These are phyloP conservation scores for Mungos mungo DNA, from an alignment of 2,113 vertebrate species.

Conservation along the genomic window DNA sequence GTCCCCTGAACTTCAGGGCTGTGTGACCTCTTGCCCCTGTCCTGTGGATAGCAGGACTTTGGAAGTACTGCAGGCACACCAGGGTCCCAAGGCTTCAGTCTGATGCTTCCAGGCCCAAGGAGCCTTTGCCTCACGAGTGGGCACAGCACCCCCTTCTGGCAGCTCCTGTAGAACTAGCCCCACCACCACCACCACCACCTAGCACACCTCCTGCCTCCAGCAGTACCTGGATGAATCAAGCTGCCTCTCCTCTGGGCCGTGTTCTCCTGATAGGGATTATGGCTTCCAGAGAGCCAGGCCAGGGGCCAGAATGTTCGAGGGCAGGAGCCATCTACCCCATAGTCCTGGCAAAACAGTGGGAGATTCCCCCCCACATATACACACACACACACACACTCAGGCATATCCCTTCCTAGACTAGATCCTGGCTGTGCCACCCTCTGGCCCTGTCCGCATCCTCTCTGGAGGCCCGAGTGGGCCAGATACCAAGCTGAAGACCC, in stretches of 20 bases:
- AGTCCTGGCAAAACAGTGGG: background rate
- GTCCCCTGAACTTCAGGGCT: slow-evolving; percentile 3
- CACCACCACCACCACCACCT: background rate
- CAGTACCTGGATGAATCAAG: background rate
- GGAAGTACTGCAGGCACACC: background rate
- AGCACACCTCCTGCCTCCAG: background rate
- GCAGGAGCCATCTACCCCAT: background rate
- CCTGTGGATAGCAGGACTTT: background rate
- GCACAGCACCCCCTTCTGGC: slow-evolving; percentile 69
- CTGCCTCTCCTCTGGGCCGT: background rate
- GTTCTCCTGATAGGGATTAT: background rate
- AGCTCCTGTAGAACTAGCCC: background rate
- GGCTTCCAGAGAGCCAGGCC: background rate
- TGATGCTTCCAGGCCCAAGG: background rate
- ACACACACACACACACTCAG: background rate
- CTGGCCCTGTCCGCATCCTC: background rate
- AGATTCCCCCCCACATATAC: background rate
- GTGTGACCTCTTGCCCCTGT: background rate
- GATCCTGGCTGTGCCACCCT: background rate
- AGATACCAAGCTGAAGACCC: background rate
- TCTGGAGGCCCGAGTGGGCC: background rate
- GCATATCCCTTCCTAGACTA: background rate
- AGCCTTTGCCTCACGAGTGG: slow-evolving; percentile 40
- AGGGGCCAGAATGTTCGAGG: background rate
- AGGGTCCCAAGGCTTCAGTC: background rate